phyloP scores from a whole-genome alignment of 2,797 vertebrate genomes.

The Gadopsis bispinosus region DNA sequence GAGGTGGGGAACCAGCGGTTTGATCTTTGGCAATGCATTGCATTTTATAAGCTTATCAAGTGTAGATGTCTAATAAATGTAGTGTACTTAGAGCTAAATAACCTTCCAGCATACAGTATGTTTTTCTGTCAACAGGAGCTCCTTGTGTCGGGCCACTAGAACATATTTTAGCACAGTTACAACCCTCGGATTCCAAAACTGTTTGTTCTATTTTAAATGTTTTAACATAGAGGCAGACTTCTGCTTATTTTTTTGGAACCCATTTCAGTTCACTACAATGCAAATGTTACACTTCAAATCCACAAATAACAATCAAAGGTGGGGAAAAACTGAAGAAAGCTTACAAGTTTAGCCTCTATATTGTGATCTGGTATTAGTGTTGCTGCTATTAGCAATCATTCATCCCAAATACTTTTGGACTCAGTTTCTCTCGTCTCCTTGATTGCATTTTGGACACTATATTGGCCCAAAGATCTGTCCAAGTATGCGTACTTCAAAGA shows the following conservation, averaged over 20 bases:
- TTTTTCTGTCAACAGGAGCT: not conserved
- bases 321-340: not conserved
- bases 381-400: not conserved
- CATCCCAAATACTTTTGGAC: not conserved
- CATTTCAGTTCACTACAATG: not conserved
- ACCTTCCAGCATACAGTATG: not conserved
- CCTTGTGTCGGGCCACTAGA: not conserved
- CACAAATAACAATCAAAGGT: not conserved
- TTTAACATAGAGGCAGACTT: not conserved
- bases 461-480: not conserved
- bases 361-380: not conserved
- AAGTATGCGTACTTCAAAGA: not conserved
- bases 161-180: not conserved
- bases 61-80: not conserved
- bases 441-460: not conserved
- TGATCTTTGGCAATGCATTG: not conserved
- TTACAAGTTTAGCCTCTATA: not conserved
- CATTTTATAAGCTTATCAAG: not conserved
- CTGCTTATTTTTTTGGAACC: not conserved
- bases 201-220: not conserved
- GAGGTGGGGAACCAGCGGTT: too few species aligned
- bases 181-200: not conserved
- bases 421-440: not conserved
- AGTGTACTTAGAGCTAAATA: not conserved
- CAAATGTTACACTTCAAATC: not conserved